Conservation (phyloP, 2,888 invertebrate genomes). For the Theretra japonica region DNA sequence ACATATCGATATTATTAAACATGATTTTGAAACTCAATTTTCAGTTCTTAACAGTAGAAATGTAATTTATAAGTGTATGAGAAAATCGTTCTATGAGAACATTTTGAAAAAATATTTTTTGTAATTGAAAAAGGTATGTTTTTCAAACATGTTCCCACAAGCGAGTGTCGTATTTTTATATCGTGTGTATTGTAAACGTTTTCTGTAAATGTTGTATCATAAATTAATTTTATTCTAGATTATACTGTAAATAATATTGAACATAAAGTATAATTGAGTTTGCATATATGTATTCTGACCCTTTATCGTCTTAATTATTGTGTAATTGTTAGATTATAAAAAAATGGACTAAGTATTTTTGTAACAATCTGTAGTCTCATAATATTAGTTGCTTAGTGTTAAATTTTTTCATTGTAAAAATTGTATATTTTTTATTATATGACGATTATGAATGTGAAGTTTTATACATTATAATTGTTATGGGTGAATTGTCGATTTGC, state of each 20-base stretch:
- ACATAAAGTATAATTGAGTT: conserved; percentile 59
- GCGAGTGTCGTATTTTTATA: conserved; percentile 27
- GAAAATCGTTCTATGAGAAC: conserved; percentile 13
- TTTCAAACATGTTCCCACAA: conserved; percentile 22
- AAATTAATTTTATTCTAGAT: conserved; percentile 62
- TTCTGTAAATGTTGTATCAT: conserved; percentile 77
- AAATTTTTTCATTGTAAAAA: conserved; percentile 80
- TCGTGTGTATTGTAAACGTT: conserved; percentile 46
- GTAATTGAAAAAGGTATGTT: conserved; percentile 12
- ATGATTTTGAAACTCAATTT: conserved; percentile 19
- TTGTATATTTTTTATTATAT: conserved; percentile 81
- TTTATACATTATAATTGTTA: conserved; percentile 75
- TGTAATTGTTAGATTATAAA: conserved; percentile 63
- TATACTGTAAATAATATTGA: conserved; percentile 65
- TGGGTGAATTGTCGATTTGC: conserved; percentile 80
- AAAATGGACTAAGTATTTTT: conserved; percentile 74
- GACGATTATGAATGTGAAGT: conserved; percentile 76
- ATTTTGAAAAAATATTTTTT: conserved; percentile 21
- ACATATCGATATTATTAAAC: not conserved
- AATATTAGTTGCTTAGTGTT: conserved; percentile 67
- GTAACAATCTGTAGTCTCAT: conserved; percentile 68
- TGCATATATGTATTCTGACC: conserved; percentile 72
- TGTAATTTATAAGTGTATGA: not conserved
- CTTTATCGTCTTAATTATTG: conserved; percentile 59
- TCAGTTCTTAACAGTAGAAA: not conserved